Evolutionary conservation across 2,113 vertebrate species (phyloP).

Genomic region (Oreochromis spilurus): DNA sequence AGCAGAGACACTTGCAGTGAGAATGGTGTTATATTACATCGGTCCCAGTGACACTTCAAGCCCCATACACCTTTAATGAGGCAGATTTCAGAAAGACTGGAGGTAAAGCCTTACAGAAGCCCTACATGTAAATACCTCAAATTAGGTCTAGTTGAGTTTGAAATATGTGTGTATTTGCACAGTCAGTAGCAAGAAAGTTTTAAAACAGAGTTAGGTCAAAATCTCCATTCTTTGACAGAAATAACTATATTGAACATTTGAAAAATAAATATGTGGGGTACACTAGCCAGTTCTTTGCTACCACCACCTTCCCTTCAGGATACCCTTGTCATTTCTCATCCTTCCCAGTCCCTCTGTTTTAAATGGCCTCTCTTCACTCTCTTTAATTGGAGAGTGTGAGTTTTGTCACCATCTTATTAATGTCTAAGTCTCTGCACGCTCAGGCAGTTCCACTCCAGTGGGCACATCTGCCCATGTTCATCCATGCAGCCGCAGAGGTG

Average conservation of each 20-base stretch:
- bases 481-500: slow-evolving; percentile 69
- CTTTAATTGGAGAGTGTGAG: slow-evolving; percentile 69
- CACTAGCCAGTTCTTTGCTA: neutral
- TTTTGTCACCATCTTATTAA: slow-evolving; percentile 75
- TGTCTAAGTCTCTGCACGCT: slow-evolving; percentile 63
- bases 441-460: slow-evolving; percentile 65
- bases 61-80: neutral
- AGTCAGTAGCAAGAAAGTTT: neutral
- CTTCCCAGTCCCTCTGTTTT: slow-evolving; percentile 33
- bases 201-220: neutral
- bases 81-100: neutral
- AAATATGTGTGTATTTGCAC: neutral
- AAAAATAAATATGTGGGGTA: neutral
- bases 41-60: neutral
- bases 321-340: slow-evolving; percentile 44
- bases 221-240: neutral
- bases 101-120: neutral
- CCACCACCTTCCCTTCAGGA: slow-evolving; percentile 7
- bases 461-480: slow-evolving; percentile 72
- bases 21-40: neutral
- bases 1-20: neutral
- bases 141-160: neutral
- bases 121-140: neutral
- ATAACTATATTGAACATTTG: neutral
- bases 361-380: slow-evolving; percentile 62